phyloP scores from a whole-genome alignment of 1,140 invertebrate species.

The Mylabris phalerata region DNA sequence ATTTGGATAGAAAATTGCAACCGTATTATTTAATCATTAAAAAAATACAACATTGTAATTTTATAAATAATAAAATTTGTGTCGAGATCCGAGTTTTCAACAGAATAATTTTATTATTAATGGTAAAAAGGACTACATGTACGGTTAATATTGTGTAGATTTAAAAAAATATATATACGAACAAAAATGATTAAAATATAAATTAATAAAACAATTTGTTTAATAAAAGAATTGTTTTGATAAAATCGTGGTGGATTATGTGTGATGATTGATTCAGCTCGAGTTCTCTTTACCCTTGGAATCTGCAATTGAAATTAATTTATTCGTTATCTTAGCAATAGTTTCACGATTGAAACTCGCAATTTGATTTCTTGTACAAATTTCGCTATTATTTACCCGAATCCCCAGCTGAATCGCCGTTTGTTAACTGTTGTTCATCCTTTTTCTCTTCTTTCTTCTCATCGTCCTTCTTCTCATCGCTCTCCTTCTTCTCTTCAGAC shows the following conservation, averaged over 20 bases:
- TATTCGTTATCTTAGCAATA: neutral
- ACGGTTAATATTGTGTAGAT: neutral
- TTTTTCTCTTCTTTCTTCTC: slow-evolving; percentile 52
- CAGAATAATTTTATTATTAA: neutral
- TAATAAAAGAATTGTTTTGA: slow-evolving; percentile 1
- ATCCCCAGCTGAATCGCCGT: slow-evolving; percentile 49
- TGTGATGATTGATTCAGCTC: slow-evolving; percentile 42
- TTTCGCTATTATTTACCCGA: slow-evolving; percentile 38
- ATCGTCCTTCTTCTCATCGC: slow-evolving; percentile 54
- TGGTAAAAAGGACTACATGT: slow-evolving; percentile 6
- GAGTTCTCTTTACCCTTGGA: slow-evolving; percentile 48
- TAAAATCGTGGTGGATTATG: neutral
- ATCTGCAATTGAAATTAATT: slow-evolving; percentile 38
- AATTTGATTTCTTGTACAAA: slow-evolving; percentile 9
- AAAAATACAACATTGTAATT: slow-evolving; percentile 1
- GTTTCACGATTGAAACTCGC: neutral
- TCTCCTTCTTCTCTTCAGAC: slow-evolving; percentile 60
- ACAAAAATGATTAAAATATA: neutral
- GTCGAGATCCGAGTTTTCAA: slow-evolving; percentile 1
- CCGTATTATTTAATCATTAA: neutral
- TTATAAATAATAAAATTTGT: slow-evolving; percentile 1
- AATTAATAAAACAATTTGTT: slow-evolving; percentile 12
- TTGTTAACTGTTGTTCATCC: slow-evolving; percentile 48
- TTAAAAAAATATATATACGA: neutral
- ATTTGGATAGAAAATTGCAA: neutral